A percentile compares a stretch with the other conserved stretches of the same genome.
phyloP scores from a whole-genome alignment of 2,888 invertebrate genomes.

The Yponomeuta sedellus region DNA sequence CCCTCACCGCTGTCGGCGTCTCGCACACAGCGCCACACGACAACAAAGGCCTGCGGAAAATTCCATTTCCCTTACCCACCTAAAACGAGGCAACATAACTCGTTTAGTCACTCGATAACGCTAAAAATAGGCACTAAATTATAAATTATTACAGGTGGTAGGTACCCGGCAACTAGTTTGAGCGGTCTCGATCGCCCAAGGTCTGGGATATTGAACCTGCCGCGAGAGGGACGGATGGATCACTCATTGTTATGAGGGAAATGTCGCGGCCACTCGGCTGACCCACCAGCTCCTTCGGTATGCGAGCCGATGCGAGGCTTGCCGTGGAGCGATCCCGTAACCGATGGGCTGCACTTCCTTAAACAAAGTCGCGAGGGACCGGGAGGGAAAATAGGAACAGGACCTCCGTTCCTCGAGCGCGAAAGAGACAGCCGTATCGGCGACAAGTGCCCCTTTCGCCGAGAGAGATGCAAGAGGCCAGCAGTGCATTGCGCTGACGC shows the following conservation, averaged over 20 bases:
- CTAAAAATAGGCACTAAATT: conserved; percentile 56
- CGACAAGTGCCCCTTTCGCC: conserved; percentile 45
- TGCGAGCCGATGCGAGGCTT: conserved; percentile 60
- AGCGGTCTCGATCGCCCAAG: conserved; percentile 67
- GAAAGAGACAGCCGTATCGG: conserved; percentile 36
- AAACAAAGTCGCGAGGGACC: conserved; percentile 41
- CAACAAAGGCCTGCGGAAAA: conserved; percentile 38
- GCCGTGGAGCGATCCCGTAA: conserved; percentile 49
- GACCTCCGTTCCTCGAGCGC: conserved; percentile 18
- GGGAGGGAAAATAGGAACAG: conserved; percentile 25
- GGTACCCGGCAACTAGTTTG: conserved; percentile 60
- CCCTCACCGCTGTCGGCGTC: conserved; percentile 29
- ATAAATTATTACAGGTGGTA: conserved; percentile 59
- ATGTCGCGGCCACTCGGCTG: conserved; percentile 67
- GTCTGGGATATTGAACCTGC: conserved; percentile 75
- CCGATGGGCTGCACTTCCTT: conserved; percentile 56
- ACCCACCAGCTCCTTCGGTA: conserved; percentile 39
- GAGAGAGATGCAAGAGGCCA: conserved; percentile 46
- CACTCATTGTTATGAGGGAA: conserved; percentile 71
- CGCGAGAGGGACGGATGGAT: conserved; percentile 67
- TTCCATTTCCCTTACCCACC: conserved; percentile 39
- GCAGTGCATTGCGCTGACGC: conserved; percentile 64
- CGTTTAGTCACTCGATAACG: conserved; percentile 38
- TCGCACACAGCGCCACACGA: conserved; percentile 30
- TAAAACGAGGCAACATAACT: conserved; percentile 24